Evolutionary conservation across 2,113 vertebrate species (phyloP), one percentile per base, ranked within the genome.

Genomic region (Clarias magur): DNA sequence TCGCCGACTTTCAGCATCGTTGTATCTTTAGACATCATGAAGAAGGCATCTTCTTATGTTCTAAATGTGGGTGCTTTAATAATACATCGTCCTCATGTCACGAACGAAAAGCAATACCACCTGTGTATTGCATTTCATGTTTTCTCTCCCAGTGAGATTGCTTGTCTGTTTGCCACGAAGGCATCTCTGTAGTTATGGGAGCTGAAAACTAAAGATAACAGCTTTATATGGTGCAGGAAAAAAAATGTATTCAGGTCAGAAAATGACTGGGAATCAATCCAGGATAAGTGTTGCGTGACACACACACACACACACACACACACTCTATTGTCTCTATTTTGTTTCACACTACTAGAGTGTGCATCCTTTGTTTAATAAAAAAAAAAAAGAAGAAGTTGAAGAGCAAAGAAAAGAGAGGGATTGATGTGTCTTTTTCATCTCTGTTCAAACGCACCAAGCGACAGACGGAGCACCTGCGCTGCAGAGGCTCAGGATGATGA

Each of bases 361-460:
- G 38, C 54, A 62, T 81, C 30, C 79, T 82, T 87, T 78, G 70
- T 87, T n/a, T 83, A 87, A 85, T 59, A 81, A n/a, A 30, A 79
- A 53, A 80, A 76, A 56, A 76, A 62, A 42, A 38, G 34, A 38
- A 38, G 34, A 48, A n/a, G 48, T 56, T 65, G 80, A 76, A 63
- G 70, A 87, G 80, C 86, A 80, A 80, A 84, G 38, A 62, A 83
- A 63, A 65, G 76, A 82, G 60, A 67, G 72, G 83, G 53, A 87
- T 78, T 89, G 83, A 87, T 83, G 80, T 89, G 73, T 79, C 62
- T 85, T 87, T 88, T 89, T 85, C 79, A 87, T 87, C 53, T 85
- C 27, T 63, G 59, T 89, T 89, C 85, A 89, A 89, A 87, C 57
- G 79, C 70, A 25, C 72, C 19, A 59, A 54, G 65, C n/a, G 78